Evolutionary conservation across 2,113 vertebrate species (phyloP), one percentile per base, ranked within the genome.

Genomic region (Gymnarchus niloticus): DNA sequence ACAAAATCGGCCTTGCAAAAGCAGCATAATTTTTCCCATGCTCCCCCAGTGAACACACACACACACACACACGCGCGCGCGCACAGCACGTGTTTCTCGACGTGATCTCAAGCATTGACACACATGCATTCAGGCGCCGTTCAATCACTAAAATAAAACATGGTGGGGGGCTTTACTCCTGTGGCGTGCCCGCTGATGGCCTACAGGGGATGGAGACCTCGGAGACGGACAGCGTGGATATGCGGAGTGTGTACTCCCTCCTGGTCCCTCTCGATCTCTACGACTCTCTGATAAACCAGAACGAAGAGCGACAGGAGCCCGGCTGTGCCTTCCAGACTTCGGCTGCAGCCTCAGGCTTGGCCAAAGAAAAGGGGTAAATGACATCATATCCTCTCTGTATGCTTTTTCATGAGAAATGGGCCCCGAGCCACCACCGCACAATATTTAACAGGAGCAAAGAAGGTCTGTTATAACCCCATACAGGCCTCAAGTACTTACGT

Each of bases 181-280:
- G 76, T 46, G 41, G 49, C 37, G n/a, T 82, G 23, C 52, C n/a
- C 80, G 4, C n/a, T 37, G n/a, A 44, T 82, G 51, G 14, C 80
- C 28, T 82, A n/a, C 25, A 54, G 80, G 33, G 7, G 48, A 28
- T 37, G 80, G 49, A 54, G 46, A 33, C 28, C 49, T 82, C 28
- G 14, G 80, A 82, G 3, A 33, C 80, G n/a, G 80, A 82, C 49
- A 82, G 80, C 17, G 25, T 54, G 48, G 80, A 82, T 25, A 41
- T 56, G 51, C 51, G 37, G 49, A 82, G 80, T 25, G 25, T 49
- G 12, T 54, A 54, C 51, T 82, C 80, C 25, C 51, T 82, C 51
- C 80, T 82, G 80, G 80, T 82, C 48, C 80, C 80, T 25, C 54
- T 82, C 51, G 80, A 52, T 54, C 80, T 54, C n/a, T 82, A 54